Conservation (phyloP, 2,113 vertebrate genomes). For the Ptychochromis oligacanthus region DNA sequence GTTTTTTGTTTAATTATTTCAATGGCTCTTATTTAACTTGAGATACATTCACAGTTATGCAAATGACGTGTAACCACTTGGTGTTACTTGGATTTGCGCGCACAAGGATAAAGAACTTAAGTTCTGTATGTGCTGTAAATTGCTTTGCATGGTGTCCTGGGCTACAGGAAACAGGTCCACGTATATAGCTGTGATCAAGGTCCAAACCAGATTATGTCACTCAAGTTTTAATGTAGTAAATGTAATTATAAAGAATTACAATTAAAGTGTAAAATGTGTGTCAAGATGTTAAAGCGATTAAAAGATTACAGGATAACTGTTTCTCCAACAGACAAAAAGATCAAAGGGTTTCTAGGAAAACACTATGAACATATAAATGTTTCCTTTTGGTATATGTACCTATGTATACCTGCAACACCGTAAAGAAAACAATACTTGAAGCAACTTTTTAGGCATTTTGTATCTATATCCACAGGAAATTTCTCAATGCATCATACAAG, state of each 20-base stretch:
- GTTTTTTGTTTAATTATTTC: neutral
- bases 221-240: neutral
- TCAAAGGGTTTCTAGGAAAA: neutral
- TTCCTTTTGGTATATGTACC: neutral
- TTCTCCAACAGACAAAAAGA: no score
- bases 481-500: neutral
- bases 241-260: neutral
- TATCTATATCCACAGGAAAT: neutral
- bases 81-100: neutral
- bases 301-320: neutral
- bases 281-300: neutral
- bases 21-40: neutral
- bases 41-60: neutral
- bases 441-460: no score
- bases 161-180: neutral
- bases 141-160: neutral
- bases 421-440: neutral
- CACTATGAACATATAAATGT: neutral
- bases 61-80: neutral
- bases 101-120: neutral
- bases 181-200: neutral
- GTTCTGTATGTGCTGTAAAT: neutral
- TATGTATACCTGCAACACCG: neutral
- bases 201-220: neutral
- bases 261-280: neutral